Conservation (phyloP, 2,888 invertebrate genomes). For the Leucoptera coffeella region DNA sequence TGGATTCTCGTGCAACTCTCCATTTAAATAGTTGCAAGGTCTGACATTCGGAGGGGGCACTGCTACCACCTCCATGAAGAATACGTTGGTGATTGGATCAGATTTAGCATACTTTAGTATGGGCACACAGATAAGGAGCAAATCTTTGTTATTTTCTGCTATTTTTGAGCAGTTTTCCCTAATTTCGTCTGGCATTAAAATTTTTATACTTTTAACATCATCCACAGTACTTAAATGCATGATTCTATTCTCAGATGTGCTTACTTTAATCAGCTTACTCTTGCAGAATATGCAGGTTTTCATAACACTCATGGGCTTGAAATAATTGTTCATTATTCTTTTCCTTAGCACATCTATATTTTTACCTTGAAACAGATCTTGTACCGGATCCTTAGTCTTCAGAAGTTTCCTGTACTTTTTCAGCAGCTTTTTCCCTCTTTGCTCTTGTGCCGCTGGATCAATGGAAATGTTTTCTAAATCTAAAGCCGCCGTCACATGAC, state of each 20-base stretch:
- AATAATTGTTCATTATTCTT: constrained; percentile 29
- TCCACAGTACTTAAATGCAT: constrained; percentile 31
- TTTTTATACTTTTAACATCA: constrained; percentile 26
- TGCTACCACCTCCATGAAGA: constrained; percentile 79
- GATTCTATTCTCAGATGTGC: constrained; percentile 55
- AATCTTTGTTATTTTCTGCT: constrained; percentile 64
- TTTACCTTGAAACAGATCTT: constrained; percentile 31
- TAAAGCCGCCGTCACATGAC: constrained; percentile 66
- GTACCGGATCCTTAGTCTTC: constrained; percentile 19
- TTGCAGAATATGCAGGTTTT: constrained; percentile 54
- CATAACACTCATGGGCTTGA: constrained; percentile 31
- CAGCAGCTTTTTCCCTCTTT: constrained; percentile 32
- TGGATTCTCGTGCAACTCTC: constrained; percentile 69
- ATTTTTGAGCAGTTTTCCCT: constrained; percentile 64
- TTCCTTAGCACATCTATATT: constrained; percentile 42
- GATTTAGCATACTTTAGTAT: constrained; percentile 46
- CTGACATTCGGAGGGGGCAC: constrained; percentile 84
- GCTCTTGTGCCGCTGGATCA: constrained; percentile 20
- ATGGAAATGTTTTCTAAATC: constrained; percentile 53
- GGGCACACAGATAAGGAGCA: constrained; percentile 67
- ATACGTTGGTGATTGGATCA: constrained; percentile 68
- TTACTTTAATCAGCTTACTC: constrained; percentile 42
- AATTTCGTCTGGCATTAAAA: constrained; percentile 60
- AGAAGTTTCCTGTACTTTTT: constrained; percentile 27
- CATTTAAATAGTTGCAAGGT: constrained; percentile 62